phyloP scores from a whole-genome alignment of 1,140 invertebrate genomes.

The Harpegnathos saltator region DNA sequence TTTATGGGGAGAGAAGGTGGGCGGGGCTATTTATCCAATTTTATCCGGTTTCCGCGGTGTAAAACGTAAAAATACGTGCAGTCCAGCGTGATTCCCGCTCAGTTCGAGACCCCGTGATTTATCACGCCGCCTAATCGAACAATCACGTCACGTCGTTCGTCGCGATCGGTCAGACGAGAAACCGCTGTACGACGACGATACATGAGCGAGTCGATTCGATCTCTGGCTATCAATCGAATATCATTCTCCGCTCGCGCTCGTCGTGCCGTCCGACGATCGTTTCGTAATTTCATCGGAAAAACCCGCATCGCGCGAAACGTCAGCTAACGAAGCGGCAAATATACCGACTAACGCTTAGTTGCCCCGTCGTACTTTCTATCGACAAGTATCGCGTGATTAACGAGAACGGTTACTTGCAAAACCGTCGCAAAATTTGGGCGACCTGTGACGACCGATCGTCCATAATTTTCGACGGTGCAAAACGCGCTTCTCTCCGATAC shows the following conservation, averaged over 20 bases:
- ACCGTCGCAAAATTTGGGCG: constrained; percentile 37
- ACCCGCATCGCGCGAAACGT: too few relatives aligned
- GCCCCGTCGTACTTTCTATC: constrained; percentile 49
- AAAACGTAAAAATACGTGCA: too few relatives aligned
- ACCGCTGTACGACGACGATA: neutral
- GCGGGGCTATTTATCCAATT: too few relatives aligned
- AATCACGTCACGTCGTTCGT: neutral
- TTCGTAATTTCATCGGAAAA: constrained; percentile 23
- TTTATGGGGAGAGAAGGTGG: too few relatives aligned
- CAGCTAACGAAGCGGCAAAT: constrained; percentile 46
- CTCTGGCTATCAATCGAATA: constrained; percentile 15
- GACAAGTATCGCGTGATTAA: constrained; percentile 58
- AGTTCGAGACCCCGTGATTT: neutral
- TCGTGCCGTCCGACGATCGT: too few relatives aligned
- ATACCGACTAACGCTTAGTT: constrained; percentile 33
- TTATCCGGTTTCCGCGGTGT: too few relatives aligned
- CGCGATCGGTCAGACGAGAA: constrained; percentile 6
- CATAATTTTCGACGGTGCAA: constrained; percentile 31
- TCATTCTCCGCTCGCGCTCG: constrained; percentile 5
- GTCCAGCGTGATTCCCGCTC: too few relatives aligned
- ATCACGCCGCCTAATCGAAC: neutral
- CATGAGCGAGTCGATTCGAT: neutral
- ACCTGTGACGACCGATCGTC: neutral
- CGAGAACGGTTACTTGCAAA: constrained; percentile 46
- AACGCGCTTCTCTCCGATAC: constrained; percentile 44